A percentile compares a stretch with the other conserved stretches of the same genome.
phyloP scores from a whole-genome alignment of 1,140 invertebrate genomes.

The Magallana ariakensis region DNA sequence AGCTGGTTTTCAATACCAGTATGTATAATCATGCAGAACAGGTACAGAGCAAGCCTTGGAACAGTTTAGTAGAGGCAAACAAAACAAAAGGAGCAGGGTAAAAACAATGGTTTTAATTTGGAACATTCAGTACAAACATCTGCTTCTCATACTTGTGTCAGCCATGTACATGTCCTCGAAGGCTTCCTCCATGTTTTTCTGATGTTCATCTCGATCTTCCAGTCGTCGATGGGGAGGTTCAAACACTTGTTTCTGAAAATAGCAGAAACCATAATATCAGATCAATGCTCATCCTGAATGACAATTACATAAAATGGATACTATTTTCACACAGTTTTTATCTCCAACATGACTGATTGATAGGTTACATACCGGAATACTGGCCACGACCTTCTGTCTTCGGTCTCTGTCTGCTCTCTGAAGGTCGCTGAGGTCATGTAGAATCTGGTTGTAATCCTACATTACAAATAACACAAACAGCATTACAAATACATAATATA shows the following conservation, averaged over 20 bases:
- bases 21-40: too few species aligned
- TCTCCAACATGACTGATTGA: too few species aligned
- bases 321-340: too few species aligned
- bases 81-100: neutral
- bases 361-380: conserved; percentile 74
- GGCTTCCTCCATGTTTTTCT: conserved; percentile 73
- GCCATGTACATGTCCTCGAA: conserved; percentile 78
- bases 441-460: conserved; percentile 77
- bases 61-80: neutral
- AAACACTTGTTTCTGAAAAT: conserved; percentile 75
- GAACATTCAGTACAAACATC: conserved; percentile 9
- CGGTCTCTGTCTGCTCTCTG: conserved; percentile 75
- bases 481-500: neutral
- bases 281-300: neutral
- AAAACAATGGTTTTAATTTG: neutral
- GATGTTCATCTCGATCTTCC: conserved; percentile 73
- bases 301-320: too few species aligned
- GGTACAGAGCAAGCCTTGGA: too few species aligned
- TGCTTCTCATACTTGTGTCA: conserved; percentile 64
- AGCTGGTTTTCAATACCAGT: neutral
- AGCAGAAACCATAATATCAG: neutral
- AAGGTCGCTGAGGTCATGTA: conserved; percentile 77
- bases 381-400: conserved; percentile 73
- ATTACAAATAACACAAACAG: conserved; percentile 23
- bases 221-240: conserved; percentile 74